These are phyloP conservation scores for Colaptes auratus DNA, from an alignment of 2,113 vertebrate species.

Conservation along the genomic window DNA sequence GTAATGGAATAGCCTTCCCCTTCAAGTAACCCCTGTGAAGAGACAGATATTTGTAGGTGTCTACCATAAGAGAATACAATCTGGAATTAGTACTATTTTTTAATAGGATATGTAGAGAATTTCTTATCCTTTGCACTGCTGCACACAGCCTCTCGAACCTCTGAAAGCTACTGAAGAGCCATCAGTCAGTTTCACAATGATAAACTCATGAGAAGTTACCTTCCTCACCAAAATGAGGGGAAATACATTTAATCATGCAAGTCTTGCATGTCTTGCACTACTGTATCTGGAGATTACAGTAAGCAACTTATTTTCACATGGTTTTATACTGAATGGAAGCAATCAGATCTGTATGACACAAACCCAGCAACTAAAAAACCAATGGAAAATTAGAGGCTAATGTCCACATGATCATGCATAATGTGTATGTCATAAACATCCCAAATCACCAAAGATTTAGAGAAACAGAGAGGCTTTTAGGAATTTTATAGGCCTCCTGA, in stretches of 20 bases:
- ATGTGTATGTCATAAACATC: background rate
- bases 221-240: background rate
- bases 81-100: background rate
- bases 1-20: background rate
- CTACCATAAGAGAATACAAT: background rate
- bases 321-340: background rate
- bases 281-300: background rate
- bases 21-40: background rate
- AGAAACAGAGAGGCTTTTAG: background rate
- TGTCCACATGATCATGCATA: accelerated
- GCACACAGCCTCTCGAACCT: background rate
- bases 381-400: background rate
- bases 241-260: background rate
- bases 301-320: background rate
- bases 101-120: background rate
- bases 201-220: background rate
- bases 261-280: background rate
- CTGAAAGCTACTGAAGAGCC: background rate
- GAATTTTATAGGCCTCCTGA: background rate
- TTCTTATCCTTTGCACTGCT: background rate
- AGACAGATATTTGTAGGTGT: background rate
- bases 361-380: background rate
- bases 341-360: background rate
- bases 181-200: background rate
- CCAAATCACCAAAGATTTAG: background rate